Conservation (phyloP, 2,113 vertebrate genomes). For the Aviceda subcristata region DNA sequence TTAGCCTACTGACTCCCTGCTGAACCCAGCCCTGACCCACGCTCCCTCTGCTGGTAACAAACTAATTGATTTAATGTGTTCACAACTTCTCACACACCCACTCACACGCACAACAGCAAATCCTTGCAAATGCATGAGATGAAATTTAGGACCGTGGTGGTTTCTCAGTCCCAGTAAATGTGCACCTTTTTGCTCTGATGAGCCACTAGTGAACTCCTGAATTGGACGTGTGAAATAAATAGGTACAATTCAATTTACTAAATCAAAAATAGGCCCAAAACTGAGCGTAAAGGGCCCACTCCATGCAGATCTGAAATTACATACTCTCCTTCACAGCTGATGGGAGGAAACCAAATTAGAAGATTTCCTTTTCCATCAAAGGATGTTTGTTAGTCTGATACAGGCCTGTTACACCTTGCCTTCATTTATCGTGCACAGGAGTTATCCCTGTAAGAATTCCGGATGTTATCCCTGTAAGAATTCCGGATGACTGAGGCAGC, state of each 20-base stretch:
- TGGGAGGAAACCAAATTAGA: constrained; percentile 33
- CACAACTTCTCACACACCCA: background rate
- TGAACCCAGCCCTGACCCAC: constrained; percentile 39
- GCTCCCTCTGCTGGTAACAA: constrained; percentile 22
- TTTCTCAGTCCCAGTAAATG: background rate
- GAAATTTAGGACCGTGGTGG: background rate
- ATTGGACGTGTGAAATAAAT: background rate
- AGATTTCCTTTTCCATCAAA: background rate
- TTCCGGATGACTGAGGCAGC: accelerated
- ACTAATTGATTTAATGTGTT: background rate
- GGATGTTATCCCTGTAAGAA: background rate
- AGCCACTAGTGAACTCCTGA: background rate
- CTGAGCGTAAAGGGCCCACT: background rate
- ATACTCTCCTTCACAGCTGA: background rate
- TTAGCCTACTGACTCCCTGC: background rate
- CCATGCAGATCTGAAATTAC: background rate
- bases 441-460: background rate
- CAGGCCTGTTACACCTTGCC: background rate
- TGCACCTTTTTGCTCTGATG: background rate
- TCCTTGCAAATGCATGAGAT: background rate
- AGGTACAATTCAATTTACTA: background rate
- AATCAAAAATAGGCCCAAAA: background rate
- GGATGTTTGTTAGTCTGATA: background rate
- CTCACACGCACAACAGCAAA: background rate
- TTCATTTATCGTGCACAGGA: accelerated